A percentile compares a stretch with the other conserved stretches of the same genome.
These are phyloP conservation scores for Lymantria monacha DNA, from an alignment of 2,888 invertebrate genomes.

Conservation along the genomic window DNA sequence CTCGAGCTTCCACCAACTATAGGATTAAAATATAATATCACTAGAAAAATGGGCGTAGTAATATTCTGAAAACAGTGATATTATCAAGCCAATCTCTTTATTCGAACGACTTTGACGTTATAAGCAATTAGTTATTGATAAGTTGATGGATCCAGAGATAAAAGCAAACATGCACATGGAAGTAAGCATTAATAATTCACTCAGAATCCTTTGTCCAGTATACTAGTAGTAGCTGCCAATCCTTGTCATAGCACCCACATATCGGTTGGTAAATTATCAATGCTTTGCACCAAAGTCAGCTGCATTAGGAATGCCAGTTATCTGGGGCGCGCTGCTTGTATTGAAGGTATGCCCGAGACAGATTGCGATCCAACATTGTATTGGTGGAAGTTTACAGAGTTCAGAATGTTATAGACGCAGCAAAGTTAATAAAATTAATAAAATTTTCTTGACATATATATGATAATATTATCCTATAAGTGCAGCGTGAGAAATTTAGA, in stretches of 20 bases:
- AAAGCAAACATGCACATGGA: too few relatives aligned
- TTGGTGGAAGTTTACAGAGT: conserved; percentile 15
- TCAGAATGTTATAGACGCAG: conserved; percentile 5
- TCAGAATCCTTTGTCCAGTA: neutral
- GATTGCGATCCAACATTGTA: conserved; percentile 39
- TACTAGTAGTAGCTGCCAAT: neutral
- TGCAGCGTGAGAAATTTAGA: too few relatives aligned
- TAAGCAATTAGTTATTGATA: too few relatives aligned
- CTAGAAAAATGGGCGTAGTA: too few relatives aligned
- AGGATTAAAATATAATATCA: too few relatives aligned
- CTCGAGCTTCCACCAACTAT: too few relatives aligned
- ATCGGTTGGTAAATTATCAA: conserved; percentile 30
- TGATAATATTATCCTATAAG: too few relatives aligned
- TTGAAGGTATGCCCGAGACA: conserved; percentile 37
- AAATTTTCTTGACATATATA: too few relatives aligned
- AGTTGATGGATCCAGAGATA: too few relatives aligned
- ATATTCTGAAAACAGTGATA: too few relatives aligned
- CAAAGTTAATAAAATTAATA: conserved; percentile 2
- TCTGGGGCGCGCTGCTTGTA: conserved; percentile 29
- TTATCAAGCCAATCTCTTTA: too few relatives aligned
- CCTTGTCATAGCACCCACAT: conserved; percentile 26
- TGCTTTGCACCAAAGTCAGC: conserved; percentile 27
- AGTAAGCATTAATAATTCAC: conserved; percentile 9
- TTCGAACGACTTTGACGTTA: too few relatives aligned
- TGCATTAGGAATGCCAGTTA: conserved; percentile 33